Base-by-base conservation (phyloP, 2,888 invertebrate genomes). In the Eueremaeus valkanovi region DNA sequence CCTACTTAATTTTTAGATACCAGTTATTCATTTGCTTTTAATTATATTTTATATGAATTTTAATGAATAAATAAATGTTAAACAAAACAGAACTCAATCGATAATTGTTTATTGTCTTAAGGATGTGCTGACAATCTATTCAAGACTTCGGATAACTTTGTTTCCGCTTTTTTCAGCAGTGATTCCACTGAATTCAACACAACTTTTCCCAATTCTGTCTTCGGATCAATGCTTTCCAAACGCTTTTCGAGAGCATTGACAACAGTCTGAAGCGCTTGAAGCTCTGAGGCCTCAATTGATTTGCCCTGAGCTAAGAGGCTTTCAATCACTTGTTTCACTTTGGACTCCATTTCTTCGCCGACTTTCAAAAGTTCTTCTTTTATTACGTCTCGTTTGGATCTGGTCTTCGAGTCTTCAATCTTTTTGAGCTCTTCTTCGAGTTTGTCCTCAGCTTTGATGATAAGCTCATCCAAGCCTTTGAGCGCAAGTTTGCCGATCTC, bases 391-490 rank as follows among this genome's bases (percentile, higher is more conserved):
- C 11, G 18, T 3, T 5, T 2, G 3, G 8, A 9, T 13, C 16
- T 13, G 45, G 36, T n/a, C 2, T 13, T 13, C 16, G 45, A 9
- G 5, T 18, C 45, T 2, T 5, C 5, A 11, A 72, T 9, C 16
- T 36, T 40, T 5, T 68, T 72, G 5, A 72, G 29, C 73, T 72
- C 55, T 3, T 42, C 73, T 9, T 72, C 31, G 24, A 72, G 63
- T 18, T 72, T 72, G 27, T 18, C 3, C 45, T 72, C 73, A 8
- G 45, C 36, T 1, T 21, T 3, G 24, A 27, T n/a, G 9, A 72
- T 42, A 24, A 72, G 40, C 24, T n/a, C 13, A 11, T 72, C 73
- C 55, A 55, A 21, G 8, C 24, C 55, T 11, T 21, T 55, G 21
- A 55, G 13, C 5, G n/a, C 24, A 3, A 55, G 24, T 55, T 55